Base-by-base conservation (phyloP, 2,888 invertebrate species). In the Agonopterix alstromeriana region DNA sequence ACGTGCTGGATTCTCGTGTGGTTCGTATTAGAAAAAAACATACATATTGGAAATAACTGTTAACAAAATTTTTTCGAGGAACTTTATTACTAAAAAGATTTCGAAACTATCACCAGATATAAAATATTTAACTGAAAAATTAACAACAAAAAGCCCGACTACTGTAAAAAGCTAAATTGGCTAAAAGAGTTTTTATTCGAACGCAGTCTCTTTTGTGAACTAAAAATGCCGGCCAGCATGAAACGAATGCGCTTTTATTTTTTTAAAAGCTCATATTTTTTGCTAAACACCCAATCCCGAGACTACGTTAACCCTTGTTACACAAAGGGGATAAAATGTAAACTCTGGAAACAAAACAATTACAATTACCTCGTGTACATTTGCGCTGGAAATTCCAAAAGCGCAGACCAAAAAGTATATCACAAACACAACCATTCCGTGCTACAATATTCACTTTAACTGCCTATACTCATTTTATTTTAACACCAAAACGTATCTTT, bases 401-500 rank as follows among this genome's bases (percentile, higher is more conserved):
- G 58, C 57, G 53, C 55, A 58, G 43, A 65, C 56, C 52, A 78
- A 60, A 56, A 70, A 48, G 50, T 67, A 54, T 14, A 54, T 42
- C 43, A 53, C 42, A 44, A 58, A 57, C 53, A 51, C 58, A 36
- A 54, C 63, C 80, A 82, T 82, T 70, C 63, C 51, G 58, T 49
- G 60, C 60, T 71, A 65, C 65, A 67, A 63, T 63, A 65, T 74
- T 67, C 73, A 72, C 71, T 72, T 27, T 67, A 72, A 74, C 73
- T 73, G 68, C 67, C 67, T 60, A 70, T 63, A 64, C 62, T 57
- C 73, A 77, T 76, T 75, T 74, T 74, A 73, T 73, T 74, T 70
- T 63, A 60, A 65, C 61, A 54, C 57, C 57, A 59, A 65, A 65
- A 59, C 56, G 61, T 66, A 61, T 59, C 62, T 55, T 54, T 48